These are phyloP conservation scores for Panurus biarmicus DNA, from an alignment of 2,113 vertebrate species.

Conservation along the genomic window DNA sequence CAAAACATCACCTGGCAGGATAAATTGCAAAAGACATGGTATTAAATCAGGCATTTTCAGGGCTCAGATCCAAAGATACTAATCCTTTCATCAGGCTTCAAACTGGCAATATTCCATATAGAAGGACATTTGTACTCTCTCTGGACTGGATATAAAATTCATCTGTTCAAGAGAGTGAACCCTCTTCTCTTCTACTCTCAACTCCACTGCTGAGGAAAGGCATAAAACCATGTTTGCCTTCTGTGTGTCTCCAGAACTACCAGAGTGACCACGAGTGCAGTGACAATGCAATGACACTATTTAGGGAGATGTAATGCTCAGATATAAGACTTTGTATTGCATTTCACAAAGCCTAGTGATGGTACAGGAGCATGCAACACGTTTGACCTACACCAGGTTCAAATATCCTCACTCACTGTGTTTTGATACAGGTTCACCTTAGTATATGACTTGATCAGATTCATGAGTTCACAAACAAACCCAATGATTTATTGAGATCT, in stretches of 20 bases:
- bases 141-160: neutral
- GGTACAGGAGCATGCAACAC: neutral
- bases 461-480: neutral
- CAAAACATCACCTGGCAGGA: neutral
- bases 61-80: neutral
- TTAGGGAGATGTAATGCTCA: neutral
- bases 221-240: neutral
- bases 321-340: neutral
- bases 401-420: neutral
- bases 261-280: neutral
- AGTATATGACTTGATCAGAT: neutral
- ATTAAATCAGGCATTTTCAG: constrained; percentile 18
- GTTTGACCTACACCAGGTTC: neutral
- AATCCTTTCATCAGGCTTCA: constrained; percentile 6
- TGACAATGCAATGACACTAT: neutral
- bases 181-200: neutral
- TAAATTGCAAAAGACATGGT: neutral
- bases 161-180: neutral
- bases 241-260: neutral
- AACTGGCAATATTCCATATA: neutral
- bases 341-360: neutral
- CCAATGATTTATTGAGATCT: neutral
- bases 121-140: neutral
- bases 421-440: neutral
- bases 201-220: neutral